Conservation (phyloP, 2,797 vertebrate genomes). For the Spheniscus humboldti region DNA sequence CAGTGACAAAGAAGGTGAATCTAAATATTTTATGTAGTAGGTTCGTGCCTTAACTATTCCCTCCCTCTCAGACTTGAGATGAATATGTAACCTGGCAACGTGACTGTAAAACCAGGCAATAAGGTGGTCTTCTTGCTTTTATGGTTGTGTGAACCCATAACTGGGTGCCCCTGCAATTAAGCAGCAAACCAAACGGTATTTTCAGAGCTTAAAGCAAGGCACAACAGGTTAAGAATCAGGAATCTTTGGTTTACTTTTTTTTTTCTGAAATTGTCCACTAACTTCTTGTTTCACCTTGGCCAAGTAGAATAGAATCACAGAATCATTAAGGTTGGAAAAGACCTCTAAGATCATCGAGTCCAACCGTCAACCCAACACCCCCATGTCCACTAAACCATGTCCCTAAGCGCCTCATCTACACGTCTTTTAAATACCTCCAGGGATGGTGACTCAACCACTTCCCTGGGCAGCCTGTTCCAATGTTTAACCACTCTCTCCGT, state of each 20-base stretch:
- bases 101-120: not conserved
- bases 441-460: no score
- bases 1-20: not conserved
- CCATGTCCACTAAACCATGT: no score
- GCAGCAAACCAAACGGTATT: not conserved
- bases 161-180: not conserved
- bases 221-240: not conserved
- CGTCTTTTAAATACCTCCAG: no score
- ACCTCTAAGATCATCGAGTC: no score
- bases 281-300: not conserved
- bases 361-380: no score
- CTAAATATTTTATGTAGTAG: rapidly evolving
- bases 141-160: no score
- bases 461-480: no score
- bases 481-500: no score
- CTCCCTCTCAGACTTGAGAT: not conserved
- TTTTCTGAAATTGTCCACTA: not conserved
- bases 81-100: rapidly evolving
- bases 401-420: no score
- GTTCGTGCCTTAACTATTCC: not conserved
- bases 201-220: not conserved
- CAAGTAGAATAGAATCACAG: not conserved
- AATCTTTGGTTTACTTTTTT: not conserved
- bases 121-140: no score
- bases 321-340: no score